Conservation (phyloP, 1,140 invertebrate genomes). For the Drosophila jambulina region DNA sequence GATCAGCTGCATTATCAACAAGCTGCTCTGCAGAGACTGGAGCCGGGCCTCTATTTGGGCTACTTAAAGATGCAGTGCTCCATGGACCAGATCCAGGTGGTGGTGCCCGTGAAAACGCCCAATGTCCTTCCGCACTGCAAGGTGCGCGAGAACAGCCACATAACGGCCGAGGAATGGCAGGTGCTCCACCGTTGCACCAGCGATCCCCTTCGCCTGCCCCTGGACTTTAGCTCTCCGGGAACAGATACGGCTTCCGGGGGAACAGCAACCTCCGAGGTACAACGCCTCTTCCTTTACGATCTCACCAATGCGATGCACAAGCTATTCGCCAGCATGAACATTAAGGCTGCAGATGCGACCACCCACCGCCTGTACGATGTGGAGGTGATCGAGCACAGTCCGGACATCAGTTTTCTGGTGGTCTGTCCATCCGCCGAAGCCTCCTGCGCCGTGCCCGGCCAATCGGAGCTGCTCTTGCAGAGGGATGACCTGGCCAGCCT, state of each 20-base stretch:
- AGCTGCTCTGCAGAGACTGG: conserved; percentile 91
- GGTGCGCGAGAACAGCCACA: conserved; percentile 97
- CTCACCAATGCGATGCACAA: conserved; percentile 90
- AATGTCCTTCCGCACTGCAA: conserved; percentile 97
- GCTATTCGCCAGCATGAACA: conserved; percentile 92
- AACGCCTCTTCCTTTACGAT: conserved; percentile 91
- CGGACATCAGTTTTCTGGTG: conserved; percentile 95
- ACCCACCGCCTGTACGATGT: conserved; percentile 94
- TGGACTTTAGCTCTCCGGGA: conserved; percentile 85
- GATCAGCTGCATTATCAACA: conserved; percentile 97
- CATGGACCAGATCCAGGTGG: conserved; percentile 96
- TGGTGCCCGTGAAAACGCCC: conserved; percentile 95
- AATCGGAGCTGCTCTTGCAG: conserved; percentile 92
- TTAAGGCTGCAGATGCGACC: conserved; percentile 88
- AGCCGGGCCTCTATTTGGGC: conserved; percentile 95
- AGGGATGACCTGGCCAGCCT: conserved; percentile 92
- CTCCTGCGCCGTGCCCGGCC: conserved; percentile 95
- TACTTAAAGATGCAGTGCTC: conserved; percentile 98
- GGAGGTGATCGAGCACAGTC: conserved; percentile 95
- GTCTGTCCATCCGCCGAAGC: conserved; percentile 95
- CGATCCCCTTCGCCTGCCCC: conserved; percentile 85
- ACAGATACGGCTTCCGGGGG: conserved; percentile 63
- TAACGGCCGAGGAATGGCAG: conserved; percentile 97
- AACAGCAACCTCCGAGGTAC: conserved; percentile 88
- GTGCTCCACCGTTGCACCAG: conserved; percentile 87